Conservation (phyloP, 2,888 invertebrate species). For the Brachypalpus laphriformis region DNA sequence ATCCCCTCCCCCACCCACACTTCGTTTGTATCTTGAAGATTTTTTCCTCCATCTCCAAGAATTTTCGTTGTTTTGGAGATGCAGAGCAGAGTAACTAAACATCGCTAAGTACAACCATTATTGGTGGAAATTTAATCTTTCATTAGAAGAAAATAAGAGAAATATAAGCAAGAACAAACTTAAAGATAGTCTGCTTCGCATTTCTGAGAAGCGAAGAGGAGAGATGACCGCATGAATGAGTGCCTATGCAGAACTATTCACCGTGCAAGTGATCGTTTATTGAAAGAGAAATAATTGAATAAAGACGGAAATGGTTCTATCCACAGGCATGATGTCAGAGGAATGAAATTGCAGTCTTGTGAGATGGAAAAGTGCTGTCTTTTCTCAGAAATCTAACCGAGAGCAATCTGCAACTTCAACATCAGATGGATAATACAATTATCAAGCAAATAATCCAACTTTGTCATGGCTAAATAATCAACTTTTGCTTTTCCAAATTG, state of each 20-base stretch:
- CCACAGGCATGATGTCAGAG: background rate
- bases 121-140: constrained; percentile 50
- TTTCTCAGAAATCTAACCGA: no score
- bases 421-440: no score
- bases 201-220: background rate
- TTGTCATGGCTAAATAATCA: background rate
- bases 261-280: background rate
- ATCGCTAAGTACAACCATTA: constrained; percentile 11
- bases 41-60: no score
- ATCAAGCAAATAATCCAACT: background rate
- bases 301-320: constrained; percentile 22
- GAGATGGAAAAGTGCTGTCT: no score
- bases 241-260: background rate
- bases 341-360: no score
- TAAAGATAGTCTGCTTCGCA: background rate
- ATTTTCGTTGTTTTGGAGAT: no score
- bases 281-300: constrained; percentile 18
- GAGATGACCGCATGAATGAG: no score
- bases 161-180: constrained; percentile 3
- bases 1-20: background rate
- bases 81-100: background rate
- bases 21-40: no score
- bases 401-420: no score
- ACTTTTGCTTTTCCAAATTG: background rate
- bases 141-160: background rate